A percentile compares a stretch with the other conserved stretches of the same genome.
These are phyloP conservation scores for Euwallacea fornicatus DNA, from an alignment of 1,140 invertebrate species.

Conservation along the genomic window DNA sequence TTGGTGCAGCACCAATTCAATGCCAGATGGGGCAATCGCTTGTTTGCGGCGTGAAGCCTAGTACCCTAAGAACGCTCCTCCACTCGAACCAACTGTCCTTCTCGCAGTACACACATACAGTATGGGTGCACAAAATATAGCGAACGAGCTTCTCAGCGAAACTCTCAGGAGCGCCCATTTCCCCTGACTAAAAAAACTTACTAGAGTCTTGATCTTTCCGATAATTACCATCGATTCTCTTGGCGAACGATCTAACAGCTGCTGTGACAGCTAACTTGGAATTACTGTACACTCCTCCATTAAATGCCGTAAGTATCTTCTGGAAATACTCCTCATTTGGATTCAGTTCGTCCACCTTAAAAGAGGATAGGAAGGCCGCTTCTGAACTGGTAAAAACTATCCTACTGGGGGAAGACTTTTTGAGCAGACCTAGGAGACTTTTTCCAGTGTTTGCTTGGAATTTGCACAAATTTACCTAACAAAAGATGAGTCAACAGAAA, in stretches of 20 bases:
- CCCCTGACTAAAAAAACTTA: background rate
- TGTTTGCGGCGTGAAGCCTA: no score
- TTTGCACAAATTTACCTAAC: conserved; percentile 54
- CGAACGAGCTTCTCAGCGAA: background rate
- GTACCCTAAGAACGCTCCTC: no score
- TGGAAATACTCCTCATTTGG: conserved; percentile 1
- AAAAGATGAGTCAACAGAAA: conserved; percentile 69
- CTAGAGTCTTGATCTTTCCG: background rate
- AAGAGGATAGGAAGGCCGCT: conserved; percentile 51
- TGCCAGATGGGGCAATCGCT: no score
- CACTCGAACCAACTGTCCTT: no score
- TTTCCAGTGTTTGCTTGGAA: conserved; percentile 1
- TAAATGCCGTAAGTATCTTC: background rate
- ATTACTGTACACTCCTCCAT: conserved; percentile 42
- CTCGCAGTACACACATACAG: no score
- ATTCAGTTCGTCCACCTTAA: conserved; percentile 50
- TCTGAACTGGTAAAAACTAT: conserved; percentile 55
- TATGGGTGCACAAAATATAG: no score
- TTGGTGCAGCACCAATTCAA: no score
- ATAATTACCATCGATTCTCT: conserved; percentile 57
- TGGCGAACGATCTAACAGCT: conserved; percentile 64
- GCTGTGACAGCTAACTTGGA: conserved; percentile 68
- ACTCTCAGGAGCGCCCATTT: background rate
- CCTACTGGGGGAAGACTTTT: conserved; percentile 53
- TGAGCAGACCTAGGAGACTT: conserved; percentile 52